phyloP scores from a whole-genome alignment of 53 echinoderm and acorn worm genomes.

The Astropecten irregularis region DNA sequence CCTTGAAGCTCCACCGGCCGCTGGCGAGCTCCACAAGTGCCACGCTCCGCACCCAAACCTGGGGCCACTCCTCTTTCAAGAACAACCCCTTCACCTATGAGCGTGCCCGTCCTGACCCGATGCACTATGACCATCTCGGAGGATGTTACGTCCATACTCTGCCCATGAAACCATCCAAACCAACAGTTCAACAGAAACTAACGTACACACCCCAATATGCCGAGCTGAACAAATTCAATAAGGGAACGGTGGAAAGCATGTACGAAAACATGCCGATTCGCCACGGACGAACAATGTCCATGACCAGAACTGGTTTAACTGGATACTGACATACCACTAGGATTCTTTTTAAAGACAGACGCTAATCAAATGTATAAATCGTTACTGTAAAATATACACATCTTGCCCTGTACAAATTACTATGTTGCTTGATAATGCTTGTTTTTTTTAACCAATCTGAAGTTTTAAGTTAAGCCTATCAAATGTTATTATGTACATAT shows the following conservation, averaged over 20 bases:
- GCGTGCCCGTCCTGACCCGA: constrained; percentile 4
- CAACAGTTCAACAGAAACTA: background rate
- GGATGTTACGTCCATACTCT: constrained; percentile 56
- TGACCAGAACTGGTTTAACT: background rate
- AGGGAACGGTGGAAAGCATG: constrained; percentile 12
- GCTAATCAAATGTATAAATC: no score
- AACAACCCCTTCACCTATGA: constrained; percentile 24
- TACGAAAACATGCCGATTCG: constrained; percentile 40
- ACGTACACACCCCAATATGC: constrained; percentile 7
- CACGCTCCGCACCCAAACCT: constrained; percentile 23
- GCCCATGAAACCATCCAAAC: constrained; percentile 22
- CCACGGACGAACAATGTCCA: constrained; percentile 23
- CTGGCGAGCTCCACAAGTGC: constrained; percentile 1
- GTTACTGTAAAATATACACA: no score
- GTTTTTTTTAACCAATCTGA: no score
- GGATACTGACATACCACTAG: constrained; percentile 3
- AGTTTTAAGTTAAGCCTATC: no score
- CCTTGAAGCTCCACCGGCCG: constrained; percentile 5
- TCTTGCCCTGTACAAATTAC: no score
- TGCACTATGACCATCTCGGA: constrained; percentile 48
- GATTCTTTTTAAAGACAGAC: no score
- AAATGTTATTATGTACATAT: no score
- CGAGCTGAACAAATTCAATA: background rate
- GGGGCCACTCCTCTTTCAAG: constrained; percentile 29
- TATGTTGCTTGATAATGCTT: no score